Conservation (phyloP, 2,113 vertebrate species). For the Entomyzon cyanotis region DNA sequence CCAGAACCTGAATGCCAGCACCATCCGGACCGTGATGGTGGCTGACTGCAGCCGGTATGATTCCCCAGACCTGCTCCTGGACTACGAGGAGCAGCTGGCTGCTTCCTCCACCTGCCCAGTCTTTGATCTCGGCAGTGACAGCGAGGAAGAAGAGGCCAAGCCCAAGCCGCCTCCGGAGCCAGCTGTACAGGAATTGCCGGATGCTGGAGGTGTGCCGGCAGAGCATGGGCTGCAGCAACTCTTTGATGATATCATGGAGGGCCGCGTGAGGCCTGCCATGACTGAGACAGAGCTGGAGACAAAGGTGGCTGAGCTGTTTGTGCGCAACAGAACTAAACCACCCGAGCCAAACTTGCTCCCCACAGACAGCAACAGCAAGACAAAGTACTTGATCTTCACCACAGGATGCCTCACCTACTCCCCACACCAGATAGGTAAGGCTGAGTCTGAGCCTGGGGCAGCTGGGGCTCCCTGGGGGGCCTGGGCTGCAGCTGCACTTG, state of each 20-base stretch:
- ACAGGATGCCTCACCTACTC: constrained; percentile 96
- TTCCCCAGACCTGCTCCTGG: constrained; percentile 85
- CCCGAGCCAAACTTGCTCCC: constrained; percentile 71
- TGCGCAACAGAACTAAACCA: constrained; percentile 79
- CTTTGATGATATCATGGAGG: constrained; percentile 66
- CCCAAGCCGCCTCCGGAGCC: neutral
- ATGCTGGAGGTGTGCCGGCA: neutral
- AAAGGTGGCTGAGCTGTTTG: constrained; percentile 85
- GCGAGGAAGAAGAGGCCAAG: constrained; percentile 74
- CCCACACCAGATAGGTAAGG: constrained; percentile 93
- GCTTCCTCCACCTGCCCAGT: constrained; percentile 65
- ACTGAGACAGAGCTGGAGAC: constrained; percentile 81
- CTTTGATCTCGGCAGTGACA: constrained; percentile 81
- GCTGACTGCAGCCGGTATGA: constrained; percentile 90
- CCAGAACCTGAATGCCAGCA: constrained; percentile 97
- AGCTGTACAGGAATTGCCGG: neutral
- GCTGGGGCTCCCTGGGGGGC: neutral
- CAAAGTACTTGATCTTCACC: constrained; percentile 95
- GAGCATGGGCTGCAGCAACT: constrained; percentile 68
- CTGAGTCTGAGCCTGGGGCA: neutral
- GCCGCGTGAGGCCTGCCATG: constrained; percentile 51
- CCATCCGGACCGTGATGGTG: constrained; percentile 95
- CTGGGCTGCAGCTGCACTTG: rapidly evolving
- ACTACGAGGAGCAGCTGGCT: constrained; percentile 77
- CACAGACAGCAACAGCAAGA: constrained; percentile 65